Percentiles rank a stretch among this genome's conserved stretches.
Conservation (phyloP, 2,888 invertebrate genomes). For the Netelia inedita region DNA sequence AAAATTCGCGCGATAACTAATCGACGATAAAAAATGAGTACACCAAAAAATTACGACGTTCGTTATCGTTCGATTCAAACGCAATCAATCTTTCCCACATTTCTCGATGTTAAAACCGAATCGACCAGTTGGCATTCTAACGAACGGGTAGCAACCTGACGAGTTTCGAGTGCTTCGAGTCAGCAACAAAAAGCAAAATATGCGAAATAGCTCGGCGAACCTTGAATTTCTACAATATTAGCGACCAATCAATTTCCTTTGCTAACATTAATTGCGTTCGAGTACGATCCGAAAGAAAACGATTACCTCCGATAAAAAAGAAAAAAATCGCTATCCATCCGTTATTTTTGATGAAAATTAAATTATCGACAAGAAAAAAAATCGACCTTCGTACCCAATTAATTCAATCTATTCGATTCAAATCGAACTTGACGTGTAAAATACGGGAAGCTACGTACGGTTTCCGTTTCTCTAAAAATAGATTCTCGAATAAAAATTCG, state of each 20-base stretch:
- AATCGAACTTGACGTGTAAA: background rate
- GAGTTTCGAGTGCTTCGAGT: slow-evolving; percentile 2
- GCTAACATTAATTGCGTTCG: slow-evolving; percentile 47
- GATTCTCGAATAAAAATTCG: background rate
- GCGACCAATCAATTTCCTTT: slow-evolving; percentile 34
- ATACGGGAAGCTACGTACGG: background rate
- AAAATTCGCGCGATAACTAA: no score
- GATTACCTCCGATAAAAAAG: background rate
- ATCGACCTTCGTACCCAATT: background rate
- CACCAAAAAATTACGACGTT: background rate
- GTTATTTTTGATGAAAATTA: background rate
- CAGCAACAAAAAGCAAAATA: slow-evolving; percentile 29
- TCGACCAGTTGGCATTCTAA: background rate
- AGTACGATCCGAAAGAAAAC: slow-evolving; percentile 19
- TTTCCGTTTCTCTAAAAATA: background rate
- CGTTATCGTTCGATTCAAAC: background rate
- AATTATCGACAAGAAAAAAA: background rate
- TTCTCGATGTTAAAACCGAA: background rate
- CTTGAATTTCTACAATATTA: slow-evolving; percentile 60
- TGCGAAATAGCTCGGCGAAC: slow-evolving; percentile 45
- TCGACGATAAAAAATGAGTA: background rate
- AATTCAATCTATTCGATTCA: background rate
- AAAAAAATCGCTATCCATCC: background rate
- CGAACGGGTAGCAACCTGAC: slow-evolving; percentile 4
- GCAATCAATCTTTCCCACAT: background rate